Base-by-base conservation (phyloP, 2,113 vertebrate species). In the Thymallus thymallus region DNA sequence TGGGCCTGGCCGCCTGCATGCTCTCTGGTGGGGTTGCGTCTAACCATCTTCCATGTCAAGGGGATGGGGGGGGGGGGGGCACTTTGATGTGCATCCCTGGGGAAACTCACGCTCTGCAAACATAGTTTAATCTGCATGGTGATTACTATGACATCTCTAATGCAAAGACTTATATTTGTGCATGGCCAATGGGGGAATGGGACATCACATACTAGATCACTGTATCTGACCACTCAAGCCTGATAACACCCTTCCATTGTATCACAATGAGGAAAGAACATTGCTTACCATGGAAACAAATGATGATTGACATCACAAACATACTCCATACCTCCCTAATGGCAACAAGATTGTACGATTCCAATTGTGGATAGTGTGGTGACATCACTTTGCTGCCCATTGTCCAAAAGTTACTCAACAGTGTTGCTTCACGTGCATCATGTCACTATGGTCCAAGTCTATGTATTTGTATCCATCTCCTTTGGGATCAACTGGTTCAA, bases 21-120 rank as follows among this genome's bases (percentile, higher is more conserved):
- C 76, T 14, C 78, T 85, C 82, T 56, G 71, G 85, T 82, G 82
- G 68, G 84, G 77, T 84, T 23, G 32, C 70, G 64, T 79, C 76
- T 55, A 61, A 64, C 64, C 48, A 69, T 79, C 78, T 58, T 85
- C 77, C 83, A 78, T 72, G 74, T 87, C 81, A 83, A 73, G 23
- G 22, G 62, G 2, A 9, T 7, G 7, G 46, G 12, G 74, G 23
- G 22, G 62, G 84, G 85, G 87, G 89, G n/a, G n/a, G n/a, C 89
- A 91, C 89, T 41, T 41, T 76, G 56, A n/a, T n/a, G n/a, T n/a
- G n/a, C n/a, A n/a, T n/a, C 87, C 86, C 79, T 86, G 90, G 84
- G 87, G 88, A 90, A 82, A 78, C 65, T 61, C 78, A 51, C 76
- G 60, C 64, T 9, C 67, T 71, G 68, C 73, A 76, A 75, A 81